phyloP scores from a whole-genome alignment of 2,797 vertebrate genomes.

The Cossypha dichroa region DNA sequence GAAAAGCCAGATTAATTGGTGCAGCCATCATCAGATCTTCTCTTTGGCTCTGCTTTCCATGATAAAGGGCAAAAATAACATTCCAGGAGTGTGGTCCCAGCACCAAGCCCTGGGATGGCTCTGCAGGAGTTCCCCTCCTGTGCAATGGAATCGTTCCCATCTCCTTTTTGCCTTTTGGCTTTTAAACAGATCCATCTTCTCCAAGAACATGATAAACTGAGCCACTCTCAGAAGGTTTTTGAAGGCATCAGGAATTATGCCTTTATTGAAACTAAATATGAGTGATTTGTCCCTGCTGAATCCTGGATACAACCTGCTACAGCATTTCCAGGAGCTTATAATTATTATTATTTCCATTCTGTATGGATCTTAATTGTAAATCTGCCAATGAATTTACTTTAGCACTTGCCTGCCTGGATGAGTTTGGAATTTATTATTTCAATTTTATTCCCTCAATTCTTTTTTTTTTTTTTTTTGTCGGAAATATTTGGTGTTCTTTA shows the following conservation, averaged over 20 bases:
- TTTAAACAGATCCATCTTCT: background rate
- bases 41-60: background rate
- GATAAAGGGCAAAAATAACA: rapidly evolving
- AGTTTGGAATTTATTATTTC: slow-evolving; percentile 70
- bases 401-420: slow-evolving; percentile 13
- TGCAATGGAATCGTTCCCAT: rapidly evolving
- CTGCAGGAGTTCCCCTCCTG: background rate
- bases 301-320: background rate
- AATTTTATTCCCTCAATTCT: slow-evolving; percentile 56
- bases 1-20: rapidly evolving
- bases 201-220: background rate
- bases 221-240: background rate
- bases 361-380: slow-evolving; percentile 72
- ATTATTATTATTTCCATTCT: slow-evolving; percentile 56
- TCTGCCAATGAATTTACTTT: slow-evolving; percentile 61
- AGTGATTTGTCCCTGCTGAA: slow-evolving; percentile 38
- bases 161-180: background rate
- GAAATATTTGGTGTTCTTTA: slow-evolving; percentile 54
- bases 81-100: rapidly evolving
- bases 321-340: slow-evolving; percentile 27
- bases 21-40: background rate
- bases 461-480: background rate
- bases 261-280: slow-evolving; percentile 24
- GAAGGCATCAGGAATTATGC: background rate
- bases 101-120: too few species aligned